Evolutionary conservation across 2,888 invertebrate species (phyloP), one percentile per base, ranked within the genome.

Genomic region (Xestia ashworthii): DNA sequence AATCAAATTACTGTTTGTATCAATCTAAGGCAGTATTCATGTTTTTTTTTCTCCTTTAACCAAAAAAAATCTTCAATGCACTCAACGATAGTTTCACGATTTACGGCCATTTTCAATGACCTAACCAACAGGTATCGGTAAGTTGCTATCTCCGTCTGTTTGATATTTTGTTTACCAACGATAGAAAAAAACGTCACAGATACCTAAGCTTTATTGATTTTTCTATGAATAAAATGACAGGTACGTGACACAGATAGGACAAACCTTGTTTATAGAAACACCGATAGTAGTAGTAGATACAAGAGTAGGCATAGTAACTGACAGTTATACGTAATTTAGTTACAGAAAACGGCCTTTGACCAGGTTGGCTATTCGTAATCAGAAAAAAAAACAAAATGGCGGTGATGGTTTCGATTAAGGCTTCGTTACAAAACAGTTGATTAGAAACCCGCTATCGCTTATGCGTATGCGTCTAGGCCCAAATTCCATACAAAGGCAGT

Each of bases 401-500:
- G 16, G 8, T 16, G 3, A 14, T 14, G 1, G 14, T 58, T 58
- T 14, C 6, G 14, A 58, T 58, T 58, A 55, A n/a, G 12, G 14
- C 14, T 2, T 25, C 25, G 1, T 14, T 25, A 14, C 2, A 60
- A 25, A 58, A 16, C 1, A 25, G 58, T 12, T n/a, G 12, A 25
- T 55, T 55, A 55, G 55, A 25, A 55, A 78, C 8, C 64, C 92
- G 93, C 93, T 90, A 0, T 50, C 89, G 76, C 89, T 81, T 69
- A 72, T 81, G 75, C 87, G 82, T 60, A 64, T 11, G n/a, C 9
- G 14, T 12, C 62, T 64, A 50, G 9, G 44, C 70, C 70, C 75
- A 76, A 80, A 75, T 82, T 75, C 76, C 79, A 78, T 84, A 82
- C 80, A 89, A 88, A 90, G 85, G 91, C 88, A 89, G 87, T 90